A percentile compares a stretch with the other conserved stretches of the same genome.
phyloP scores from a whole-genome alignment of 1,140 invertebrate genomes.

The Alviniconcha marisindica region DNA sequence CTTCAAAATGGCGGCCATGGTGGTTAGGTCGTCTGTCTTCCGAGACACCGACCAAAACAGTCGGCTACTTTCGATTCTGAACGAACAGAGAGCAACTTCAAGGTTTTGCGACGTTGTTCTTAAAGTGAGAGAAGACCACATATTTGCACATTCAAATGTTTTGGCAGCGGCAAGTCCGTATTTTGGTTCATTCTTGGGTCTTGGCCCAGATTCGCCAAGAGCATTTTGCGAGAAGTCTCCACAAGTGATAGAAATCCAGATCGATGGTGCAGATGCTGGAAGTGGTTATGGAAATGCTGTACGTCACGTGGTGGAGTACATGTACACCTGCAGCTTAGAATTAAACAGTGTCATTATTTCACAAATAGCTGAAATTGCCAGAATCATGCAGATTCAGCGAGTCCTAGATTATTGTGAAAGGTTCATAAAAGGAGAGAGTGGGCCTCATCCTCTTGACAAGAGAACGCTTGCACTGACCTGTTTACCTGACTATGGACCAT shows the following conservation, averaged over 20 bases:
- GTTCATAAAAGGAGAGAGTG: constrained; percentile 51
- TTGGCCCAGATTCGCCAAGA: constrained; percentile 60
- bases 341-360: constrained; percentile 56
- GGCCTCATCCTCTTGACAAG: constrained; percentile 30
- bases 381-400: constrained; percentile 67
- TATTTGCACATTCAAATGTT: constrained; percentile 75
- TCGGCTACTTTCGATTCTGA: constrained; percentile 57
- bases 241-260: constrained; percentile 74
- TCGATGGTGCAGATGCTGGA: constrained; percentile 61
- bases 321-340: constrained; percentile 71
- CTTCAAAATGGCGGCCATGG: constrained; percentile 53
- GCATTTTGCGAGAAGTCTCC: constrained; percentile 71
- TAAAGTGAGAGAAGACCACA: constrained; percentile 68
- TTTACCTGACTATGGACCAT: background rate
- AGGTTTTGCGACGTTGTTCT: constrained; percentile 75
- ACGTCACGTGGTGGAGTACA: constrained; percentile 71
- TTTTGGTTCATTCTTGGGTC: constrained; percentile 70
- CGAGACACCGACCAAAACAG: constrained; percentile 50
- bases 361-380: constrained; percentile 71
- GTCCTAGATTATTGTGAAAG: constrained; percentile 60
- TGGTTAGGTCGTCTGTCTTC: constrained; percentile 43
- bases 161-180: constrained; percentile 74
- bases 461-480: constrained; percentile 25
- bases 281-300: constrained; percentile 66
- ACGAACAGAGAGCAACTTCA: constrained; percentile 66